Evolutionary conservation across 2,797 vertebrate species (phyloP).

Genomic region (Acomys russatus): DNA sequence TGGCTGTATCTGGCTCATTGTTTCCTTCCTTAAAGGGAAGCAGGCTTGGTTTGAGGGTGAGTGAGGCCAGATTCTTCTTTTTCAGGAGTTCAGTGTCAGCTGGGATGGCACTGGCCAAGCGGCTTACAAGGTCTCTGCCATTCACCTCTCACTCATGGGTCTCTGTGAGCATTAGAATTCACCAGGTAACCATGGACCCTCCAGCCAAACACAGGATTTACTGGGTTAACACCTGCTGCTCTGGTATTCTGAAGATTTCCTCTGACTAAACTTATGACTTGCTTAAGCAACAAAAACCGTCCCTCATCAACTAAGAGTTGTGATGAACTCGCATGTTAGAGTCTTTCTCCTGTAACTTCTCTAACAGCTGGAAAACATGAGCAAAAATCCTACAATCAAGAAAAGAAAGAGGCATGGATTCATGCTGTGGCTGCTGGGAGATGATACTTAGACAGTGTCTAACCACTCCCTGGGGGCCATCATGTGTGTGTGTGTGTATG

Average conservation of each 20-base stretch:
- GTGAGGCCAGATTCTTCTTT: neutral
- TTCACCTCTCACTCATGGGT: neutral
- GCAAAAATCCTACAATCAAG: neutral
- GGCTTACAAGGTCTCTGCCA: neutral
- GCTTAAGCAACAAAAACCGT: neutral
- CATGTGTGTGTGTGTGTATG: too few species aligned
- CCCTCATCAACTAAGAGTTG: neutral
- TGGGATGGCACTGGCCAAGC: neutral
- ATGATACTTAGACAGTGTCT: neutral
- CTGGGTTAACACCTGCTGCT: neutral
- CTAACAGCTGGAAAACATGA: neutral
- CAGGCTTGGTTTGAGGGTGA: neutral
- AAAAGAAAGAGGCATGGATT: neutral
- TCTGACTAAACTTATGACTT: conserved; percentile 4
- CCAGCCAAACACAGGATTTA: neutral
- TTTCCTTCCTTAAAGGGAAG: neutral
- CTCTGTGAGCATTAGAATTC: neutral
- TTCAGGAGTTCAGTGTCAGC: neutral
- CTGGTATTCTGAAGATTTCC: neutral
- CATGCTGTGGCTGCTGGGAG: neutral
- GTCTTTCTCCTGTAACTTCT: neutral
- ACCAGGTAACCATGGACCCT: neutral
- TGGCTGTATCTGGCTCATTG: neutral
- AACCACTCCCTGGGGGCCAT: neutral
- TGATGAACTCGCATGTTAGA: neutral